Evolutionary conservation across 2,888 invertebrate species (phyloP), one percentile per base, ranked within the genome.

Genomic region (Leptopterna dolabrata): DNA sequence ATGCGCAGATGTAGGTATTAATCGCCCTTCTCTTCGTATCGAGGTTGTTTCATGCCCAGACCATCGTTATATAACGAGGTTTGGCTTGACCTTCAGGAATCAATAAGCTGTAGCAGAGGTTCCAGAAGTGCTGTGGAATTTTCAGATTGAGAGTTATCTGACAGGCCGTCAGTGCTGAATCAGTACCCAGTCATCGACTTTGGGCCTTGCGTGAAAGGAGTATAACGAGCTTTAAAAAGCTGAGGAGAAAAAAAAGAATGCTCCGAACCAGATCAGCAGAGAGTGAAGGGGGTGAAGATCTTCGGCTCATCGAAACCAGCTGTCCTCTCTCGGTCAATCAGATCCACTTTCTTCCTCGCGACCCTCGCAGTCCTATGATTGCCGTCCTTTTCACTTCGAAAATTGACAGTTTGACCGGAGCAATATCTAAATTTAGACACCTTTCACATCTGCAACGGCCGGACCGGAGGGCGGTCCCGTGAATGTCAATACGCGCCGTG

Each of bases 281-380:
- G 63, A 63, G 63, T 63, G 63, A 63, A 63, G 63, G 24, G 55
- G 19, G 19, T 63, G 63, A 63, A 63, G 19, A 24, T 63, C 24
- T 1, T n/a, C 24, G 63, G 24, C 63, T 63, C 63, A 63, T 63
- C 63, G 24, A 63, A 63, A 63, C 63, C 63, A 63, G 63, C 63
- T 63, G 63, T 63, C 63, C 24, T 63, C 63, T 63, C 63, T 63
- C 63, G 63, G 63, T 63, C 63, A 63, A 63, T 63, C 63, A 27
- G 24, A 63, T 2, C 63, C 24, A 63, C 63, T 63, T 63, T 63
- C 63, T 63, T 63, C 19, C 63, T 4, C 63, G 63, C 27, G 63
- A 13, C 24, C 24, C 27, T 7, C 24, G 24, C 63, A 47, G 6
- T 47, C 47, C 63, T 63, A 63, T 24, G 63, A 36, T 36, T 7